Percentiles rank a stretch among this genome's conserved stretches.
Conservation (phyloP, 2,888 invertebrate genomes). For the Cheilosia soror region DNA sequence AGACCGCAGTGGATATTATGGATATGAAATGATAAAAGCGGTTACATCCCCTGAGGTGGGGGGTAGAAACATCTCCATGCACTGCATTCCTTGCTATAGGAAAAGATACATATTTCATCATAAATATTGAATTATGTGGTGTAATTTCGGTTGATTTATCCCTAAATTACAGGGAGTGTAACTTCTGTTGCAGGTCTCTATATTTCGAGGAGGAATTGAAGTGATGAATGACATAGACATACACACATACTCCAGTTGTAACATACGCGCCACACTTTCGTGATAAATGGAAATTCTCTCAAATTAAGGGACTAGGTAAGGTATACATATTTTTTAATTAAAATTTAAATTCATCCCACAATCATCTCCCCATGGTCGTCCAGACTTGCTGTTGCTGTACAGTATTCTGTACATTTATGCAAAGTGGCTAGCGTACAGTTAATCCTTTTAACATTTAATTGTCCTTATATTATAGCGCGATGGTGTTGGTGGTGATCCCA, state of each 20-base stretch:
- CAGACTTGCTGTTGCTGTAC: background rate
- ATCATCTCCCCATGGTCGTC: slow-evolving; percentile 13
- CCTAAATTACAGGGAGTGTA: slow-evolving; percentile 29
- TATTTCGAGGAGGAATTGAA: background rate
- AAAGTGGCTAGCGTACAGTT: slow-evolving; percentile 48
- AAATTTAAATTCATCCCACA: slow-evolving; percentile 55
- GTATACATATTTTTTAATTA: slow-evolving; percentile 46
- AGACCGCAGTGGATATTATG: background rate
- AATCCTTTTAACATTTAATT: slow-evolving; percentile 44
- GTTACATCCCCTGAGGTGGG: slow-evolving; percentile 1
- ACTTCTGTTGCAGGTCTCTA: background rate
- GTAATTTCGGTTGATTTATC: slow-evolving; percentile 48
- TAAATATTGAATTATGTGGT: slow-evolving; percentile 61
- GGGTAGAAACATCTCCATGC: slow-evolving; percentile 7
- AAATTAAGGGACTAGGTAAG: background rate
- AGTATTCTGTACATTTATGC: slow-evolving; percentile 26
- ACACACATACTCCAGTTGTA: slow-evolving; percentile 1
- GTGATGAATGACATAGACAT: slow-evolving; percentile 22
- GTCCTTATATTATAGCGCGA: slow-evolving; percentile 1
- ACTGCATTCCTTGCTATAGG: slow-evolving; percentile 1
- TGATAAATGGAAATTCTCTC: slow-evolving; percentile 38
- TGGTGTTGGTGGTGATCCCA: slow-evolving; percentile 2
- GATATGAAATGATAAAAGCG: slow-evolving; percentile 6
- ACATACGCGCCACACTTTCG: slow-evolving; percentile 6
- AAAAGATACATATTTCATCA: slow-evolving; percentile 9